Base-by-base conservation (phyloP, 2,113 vertebrate species). In the Okapia johnstoni region DNA sequence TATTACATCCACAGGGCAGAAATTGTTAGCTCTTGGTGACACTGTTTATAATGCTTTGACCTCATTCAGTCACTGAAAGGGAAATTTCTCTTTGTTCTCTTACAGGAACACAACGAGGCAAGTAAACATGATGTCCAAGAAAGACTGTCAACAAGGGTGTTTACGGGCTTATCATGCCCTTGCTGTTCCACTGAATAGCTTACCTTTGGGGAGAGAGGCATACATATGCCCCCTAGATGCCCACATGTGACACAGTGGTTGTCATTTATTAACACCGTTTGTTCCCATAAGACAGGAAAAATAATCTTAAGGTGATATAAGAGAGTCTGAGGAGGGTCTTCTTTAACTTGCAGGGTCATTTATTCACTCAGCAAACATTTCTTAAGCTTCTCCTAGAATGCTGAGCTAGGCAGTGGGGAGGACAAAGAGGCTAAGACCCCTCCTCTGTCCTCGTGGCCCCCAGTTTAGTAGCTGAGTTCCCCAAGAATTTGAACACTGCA, bases 11-110 rank as follows among this genome's bases (percentile, higher is more conserved):
- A 1, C 1, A n/a, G 79, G 50, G 33, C 55, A 92, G 88, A 89
- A 95, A 23, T 43, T 85, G 76, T 92, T 80, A 80, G 73, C 85
- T 30, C 54, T 85, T 50, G 80, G 85, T 80, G 85, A 66, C 48
- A 60, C 46, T 23, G 4, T 80, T 92, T 87, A 60, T 43, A 90
- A 55, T 55, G 58, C 80, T 76, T 81, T 96, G 93, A 92, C 81
- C 85, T 94, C 93, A 80, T 85, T 90, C 50, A 50, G 85, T 94
- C 85, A 88, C 96, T 61, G 48, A 88, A 86, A 84, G 81, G 73
- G 84, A 92, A 28, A 77, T 88, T 79, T 85, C 54, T 76, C 88
- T 96, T 96, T 93, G 90, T 96, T 97, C 80, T 94, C 79, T 36
- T 87, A 57, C 12, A 54, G 63, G 86, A 91, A 73, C n/a, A 92